Conservation (phyloP, 2,113 vertebrate species). For the Phasianus colchicus region DNA sequence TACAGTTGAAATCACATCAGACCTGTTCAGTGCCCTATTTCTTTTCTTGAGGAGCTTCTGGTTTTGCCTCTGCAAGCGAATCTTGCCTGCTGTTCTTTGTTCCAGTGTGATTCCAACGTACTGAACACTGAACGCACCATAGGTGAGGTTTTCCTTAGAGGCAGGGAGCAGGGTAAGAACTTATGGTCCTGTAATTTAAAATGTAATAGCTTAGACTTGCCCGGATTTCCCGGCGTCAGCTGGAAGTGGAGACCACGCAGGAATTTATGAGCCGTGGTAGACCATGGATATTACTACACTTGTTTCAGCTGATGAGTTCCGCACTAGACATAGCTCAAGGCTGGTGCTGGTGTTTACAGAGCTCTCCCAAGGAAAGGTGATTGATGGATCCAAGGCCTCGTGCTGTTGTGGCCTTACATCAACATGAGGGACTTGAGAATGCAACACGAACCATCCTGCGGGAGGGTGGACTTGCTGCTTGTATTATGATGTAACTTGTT, state of each 20-base stretch:
- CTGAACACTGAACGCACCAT: background rate
- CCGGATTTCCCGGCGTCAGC: background rate
- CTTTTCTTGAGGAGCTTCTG: background rate
- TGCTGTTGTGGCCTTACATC: background rate
- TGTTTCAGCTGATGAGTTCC: background rate
- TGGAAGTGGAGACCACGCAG: background rate
- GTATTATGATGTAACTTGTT: background rate
- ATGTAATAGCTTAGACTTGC: background rate
- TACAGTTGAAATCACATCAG: accelerated
- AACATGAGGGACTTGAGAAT: background rate
- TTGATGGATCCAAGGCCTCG: background rate
- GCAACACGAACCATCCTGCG: accelerated
- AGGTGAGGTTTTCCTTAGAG: background rate
- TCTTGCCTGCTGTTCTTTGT: background rate
- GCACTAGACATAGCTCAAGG: background rate
- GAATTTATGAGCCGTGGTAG: background rate
- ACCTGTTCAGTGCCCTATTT: accelerated
- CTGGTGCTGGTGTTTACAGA: background rate
- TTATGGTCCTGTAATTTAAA: background rate
- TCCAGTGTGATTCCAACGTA: background rate
- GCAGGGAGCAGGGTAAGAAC: background rate
- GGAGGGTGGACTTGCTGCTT: background rate
- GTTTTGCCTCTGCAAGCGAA: background rate
- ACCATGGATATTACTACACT: background rate
- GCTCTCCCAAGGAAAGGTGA: background rate